These are phyloP conservation scores for Paradoxurus hermaphroditus DNA, from an alignment of 2,113 vertebrate species.

Conservation along the genomic window DNA sequence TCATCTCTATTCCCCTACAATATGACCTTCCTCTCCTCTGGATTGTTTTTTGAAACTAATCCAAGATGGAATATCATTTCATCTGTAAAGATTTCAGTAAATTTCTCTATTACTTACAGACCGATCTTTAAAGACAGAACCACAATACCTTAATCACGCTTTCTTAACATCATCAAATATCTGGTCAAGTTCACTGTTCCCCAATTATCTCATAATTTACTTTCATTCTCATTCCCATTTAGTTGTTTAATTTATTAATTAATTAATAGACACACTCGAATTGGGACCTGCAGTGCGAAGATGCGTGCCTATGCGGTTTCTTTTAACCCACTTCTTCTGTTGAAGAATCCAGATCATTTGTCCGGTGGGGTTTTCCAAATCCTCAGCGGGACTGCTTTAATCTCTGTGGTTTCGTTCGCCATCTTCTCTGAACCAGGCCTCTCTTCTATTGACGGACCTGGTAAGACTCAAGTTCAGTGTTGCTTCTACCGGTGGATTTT, in stretches of 20 bases:
- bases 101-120: background rate
- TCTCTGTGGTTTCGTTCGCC: background rate
- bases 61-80: background rate
- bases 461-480: background rate
- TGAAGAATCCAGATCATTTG: background rate
- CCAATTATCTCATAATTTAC: background rate
- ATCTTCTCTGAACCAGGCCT: background rate
- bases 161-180: background rate
- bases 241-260: background rate
- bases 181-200: background rate
- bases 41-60: background rate
- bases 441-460: background rate
- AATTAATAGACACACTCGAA: background rate
- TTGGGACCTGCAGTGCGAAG: background rate
- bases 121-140: background rate
- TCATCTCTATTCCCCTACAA: background rate
- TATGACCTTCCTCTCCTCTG: accelerated
- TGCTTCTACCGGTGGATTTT: background rate
- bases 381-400: background rate
- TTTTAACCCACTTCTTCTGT: background rate
- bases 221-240: background rate
- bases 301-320: background rate
- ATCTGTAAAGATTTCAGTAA: background rate
- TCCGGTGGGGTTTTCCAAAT: background rate
- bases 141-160: background rate